Evolutionary conservation across 2,113 vertebrate genomes (phyloP).

Genomic region (Loxodonta africana): DNA sequence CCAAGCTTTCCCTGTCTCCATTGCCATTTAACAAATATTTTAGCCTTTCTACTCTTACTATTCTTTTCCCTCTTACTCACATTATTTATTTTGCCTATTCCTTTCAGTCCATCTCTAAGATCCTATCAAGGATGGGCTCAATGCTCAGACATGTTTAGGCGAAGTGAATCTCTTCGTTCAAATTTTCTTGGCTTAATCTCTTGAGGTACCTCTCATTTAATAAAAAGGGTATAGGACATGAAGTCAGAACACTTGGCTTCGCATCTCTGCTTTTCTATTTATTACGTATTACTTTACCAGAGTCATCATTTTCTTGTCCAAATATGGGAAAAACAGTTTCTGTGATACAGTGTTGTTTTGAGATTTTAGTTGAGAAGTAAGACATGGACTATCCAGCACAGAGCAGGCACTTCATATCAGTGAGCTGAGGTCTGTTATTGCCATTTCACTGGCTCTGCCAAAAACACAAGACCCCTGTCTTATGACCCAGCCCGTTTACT

Average conservation of each 20-base stretch:
- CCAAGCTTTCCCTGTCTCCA: neutral
- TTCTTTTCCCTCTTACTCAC: neutral
- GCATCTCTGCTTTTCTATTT: neutral
- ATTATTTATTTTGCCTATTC: neutral
- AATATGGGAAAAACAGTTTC: neutral
- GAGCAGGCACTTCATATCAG: neutral
- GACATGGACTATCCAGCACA: neutral
- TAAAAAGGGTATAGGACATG: neutral
- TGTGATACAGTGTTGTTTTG: neutral
- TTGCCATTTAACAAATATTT: neutral
- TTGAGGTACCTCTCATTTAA: neutral
- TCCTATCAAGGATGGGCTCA: neutral
- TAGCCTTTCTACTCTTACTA: neutral
- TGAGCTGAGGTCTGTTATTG: neutral
- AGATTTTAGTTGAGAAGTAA: neutral
- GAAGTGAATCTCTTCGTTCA: neutral
- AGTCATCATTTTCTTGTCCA: conserved; percentile 27
- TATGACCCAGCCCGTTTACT: neutral
- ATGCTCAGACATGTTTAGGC: neutral
- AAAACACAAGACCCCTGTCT: neutral
- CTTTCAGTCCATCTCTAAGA: neutral
- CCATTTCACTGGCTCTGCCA: neutral
- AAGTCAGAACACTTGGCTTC: neutral
- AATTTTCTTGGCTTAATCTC: neutral
- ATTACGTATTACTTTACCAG: neutral